Percentiles rank a stretch among this genome's conserved stretches.
Conservation (phyloP, 1,140 invertebrate species). For the Atta texana region DNA sequence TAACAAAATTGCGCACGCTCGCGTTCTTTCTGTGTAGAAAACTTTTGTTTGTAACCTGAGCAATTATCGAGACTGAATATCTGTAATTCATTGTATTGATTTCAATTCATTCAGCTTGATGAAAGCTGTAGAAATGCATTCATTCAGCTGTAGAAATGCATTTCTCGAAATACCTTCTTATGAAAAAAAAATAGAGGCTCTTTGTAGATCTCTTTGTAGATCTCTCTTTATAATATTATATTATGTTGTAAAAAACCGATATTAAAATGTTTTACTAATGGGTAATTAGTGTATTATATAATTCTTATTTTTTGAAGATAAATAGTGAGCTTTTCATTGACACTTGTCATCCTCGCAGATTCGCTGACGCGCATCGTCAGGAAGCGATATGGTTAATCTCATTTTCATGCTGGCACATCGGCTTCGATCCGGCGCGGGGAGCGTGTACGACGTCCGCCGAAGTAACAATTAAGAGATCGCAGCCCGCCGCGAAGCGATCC, state of each 20-base stretch:
- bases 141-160: neutral
- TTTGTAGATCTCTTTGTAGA: neutral
- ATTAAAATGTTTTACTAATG: neutral
- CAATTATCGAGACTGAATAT: constrained; percentile 7
- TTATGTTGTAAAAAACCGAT: neutral
- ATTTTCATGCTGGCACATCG: constrained; percentile 27
- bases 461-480: constrained; percentile 84
- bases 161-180: neutral
- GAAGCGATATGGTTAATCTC: constrained; percentile 8
- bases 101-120: neutral
- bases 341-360: neutral
- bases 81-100: neutral
- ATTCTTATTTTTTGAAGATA: neutral
- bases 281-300: neutral
- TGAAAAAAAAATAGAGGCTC: neutral
- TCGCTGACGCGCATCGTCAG: neutral
- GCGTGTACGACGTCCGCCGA: constrained; percentile 62
- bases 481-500: constrained; percentile 65
- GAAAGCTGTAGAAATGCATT: neutral
- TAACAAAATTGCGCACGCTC: no score
- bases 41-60: constrained; percentile 2
- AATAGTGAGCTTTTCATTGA: neutral
- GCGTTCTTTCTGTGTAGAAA: neutral
- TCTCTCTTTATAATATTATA: neutral
- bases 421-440: neutral